A percentile compares a stretch with the other conserved stretches of the same genome.
These are phyloP conservation scores for Acrobasis consociella DNA, from an alignment of 2,888 invertebrate genomes.

Conservation along the genomic window DNA sequence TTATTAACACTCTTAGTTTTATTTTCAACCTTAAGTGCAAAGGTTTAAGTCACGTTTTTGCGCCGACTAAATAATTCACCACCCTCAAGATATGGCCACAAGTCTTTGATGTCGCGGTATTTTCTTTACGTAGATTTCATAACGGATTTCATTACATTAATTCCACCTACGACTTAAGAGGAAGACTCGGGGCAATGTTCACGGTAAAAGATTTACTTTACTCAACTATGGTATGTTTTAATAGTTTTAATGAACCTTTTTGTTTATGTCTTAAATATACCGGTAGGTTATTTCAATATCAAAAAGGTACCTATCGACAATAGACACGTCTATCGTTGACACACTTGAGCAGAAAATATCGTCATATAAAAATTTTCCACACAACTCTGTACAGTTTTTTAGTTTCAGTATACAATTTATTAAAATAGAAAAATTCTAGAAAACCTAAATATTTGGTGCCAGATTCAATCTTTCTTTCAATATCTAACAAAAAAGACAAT, in stretches of 20 bases:
- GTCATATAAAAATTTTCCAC: too few relatives aligned
- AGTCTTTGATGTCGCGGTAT: slow-evolving; percentile 42
- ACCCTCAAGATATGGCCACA: slow-evolving; percentile 38
- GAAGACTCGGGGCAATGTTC: neutral
- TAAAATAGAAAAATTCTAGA: too few relatives aligned
- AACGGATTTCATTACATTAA: slow-evolving; percentile 40
- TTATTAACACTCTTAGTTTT: neutral
- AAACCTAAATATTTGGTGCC: too few relatives aligned
- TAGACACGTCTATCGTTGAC: too few relatives aligned
- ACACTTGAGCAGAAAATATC: too few relatives aligned
- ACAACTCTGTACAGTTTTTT: too few relatives aligned
- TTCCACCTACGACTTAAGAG: slow-evolving; percentile 25
- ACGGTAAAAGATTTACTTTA: neutral
- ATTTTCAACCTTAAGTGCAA: neutral
- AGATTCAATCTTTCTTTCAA: too few relatives aligned
- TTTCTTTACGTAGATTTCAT: slow-evolving; percentile 38
- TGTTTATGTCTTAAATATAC: neutral
- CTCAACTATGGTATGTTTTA: neutral
- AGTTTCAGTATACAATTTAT: too few relatives aligned
- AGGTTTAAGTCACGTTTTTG: neutral
- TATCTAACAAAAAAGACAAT: neutral
- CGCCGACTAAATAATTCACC: slow-evolving; percentile 17
- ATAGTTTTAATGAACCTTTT: neutral
- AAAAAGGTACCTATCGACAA: too few relatives aligned
- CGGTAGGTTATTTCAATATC: too few relatives aligned